Evolutionary conservation across 2,797 vertebrate species (phyloP), one percentile per base, ranked within the genome.

Genomic region (Cossypha dichroa): DNA sequence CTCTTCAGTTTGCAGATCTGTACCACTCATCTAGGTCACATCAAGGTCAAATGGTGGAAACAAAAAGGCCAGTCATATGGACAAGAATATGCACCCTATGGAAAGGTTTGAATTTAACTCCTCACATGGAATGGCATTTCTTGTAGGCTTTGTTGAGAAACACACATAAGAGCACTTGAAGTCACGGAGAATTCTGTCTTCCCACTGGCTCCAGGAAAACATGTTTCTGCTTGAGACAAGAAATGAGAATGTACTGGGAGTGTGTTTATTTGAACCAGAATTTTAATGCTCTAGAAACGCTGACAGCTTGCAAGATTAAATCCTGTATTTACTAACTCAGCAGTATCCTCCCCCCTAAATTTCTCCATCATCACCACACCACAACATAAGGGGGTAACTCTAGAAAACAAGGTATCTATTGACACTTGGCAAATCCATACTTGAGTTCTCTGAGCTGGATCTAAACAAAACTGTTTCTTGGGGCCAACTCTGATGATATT

Each of bases 201-300:
- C 4, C 1, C 33, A 77, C 3, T 62, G 43, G 46, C 73, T 87
- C 85, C 63, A 41, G 7, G 8, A 90, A 91, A 83, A 55, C 1
- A 3, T 33, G 41, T 56, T 91, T 76, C 73, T 90, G 79, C 59
- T 76, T 84, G 40, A 60, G 73, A 90, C 34, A 81, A 55, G 28
- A 52, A 48, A 88, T 77, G 28, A 85, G 69, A 80, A 34, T 90
- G 51, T 69, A 63, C n/a, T 75, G 46, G 76, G 81, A 95, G 69
- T 45, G 36, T 94, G 79, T 96, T 96, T 96, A 82, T 86, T 19
- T 67, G 63, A 96, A 93, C 9, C 49, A 83, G 51, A 78, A 91
- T 76, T 75, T 80, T 88, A 90, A 85, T 54, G 48, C 23, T 84
- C 22, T 52, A 88, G 59, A 96, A 94, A 82, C 13, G 83, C 82